phyloP scores from a whole-genome alignment of 2,888 invertebrate genomes.

The Atrina japonica region DNA sequence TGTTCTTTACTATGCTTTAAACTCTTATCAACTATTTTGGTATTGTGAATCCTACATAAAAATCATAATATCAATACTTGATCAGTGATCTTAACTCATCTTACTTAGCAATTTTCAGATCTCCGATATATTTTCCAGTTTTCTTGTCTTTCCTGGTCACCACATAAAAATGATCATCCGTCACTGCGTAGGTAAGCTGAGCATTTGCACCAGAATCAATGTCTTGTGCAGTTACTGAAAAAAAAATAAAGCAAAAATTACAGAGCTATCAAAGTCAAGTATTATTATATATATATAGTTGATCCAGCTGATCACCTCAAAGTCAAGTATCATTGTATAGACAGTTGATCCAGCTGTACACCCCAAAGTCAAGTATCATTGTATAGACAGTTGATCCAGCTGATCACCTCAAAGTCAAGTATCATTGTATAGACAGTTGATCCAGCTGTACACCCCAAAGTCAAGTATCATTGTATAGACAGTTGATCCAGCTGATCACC shows the following conservation, averaged over 20 bases:
- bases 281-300: neutral
- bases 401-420: no score
- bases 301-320: no score
- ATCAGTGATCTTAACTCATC: no score
- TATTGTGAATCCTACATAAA: neutral
- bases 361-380: no score
- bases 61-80: neutral
- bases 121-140: conserved; percentile 66
- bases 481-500: no score
- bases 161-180: conserved; percentile 72
- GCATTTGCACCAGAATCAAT: conserved; percentile 94
- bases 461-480: no score
- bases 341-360: no score
- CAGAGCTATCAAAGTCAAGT: no score
- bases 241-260: neutral
- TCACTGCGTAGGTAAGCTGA: conserved; percentile 73
- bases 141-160: conserved; percentile 56
- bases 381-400: no score
- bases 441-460: no score
- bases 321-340: no score
- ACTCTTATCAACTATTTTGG: neutral
- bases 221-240: conserved; percentile 92
- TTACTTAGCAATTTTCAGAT: conserved; percentile 69
- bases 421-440: no score
- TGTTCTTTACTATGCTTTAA: neutral